Base-by-base conservation (phyloP, 1,140 invertebrate species). In the Anthonomus grandis region DNA sequence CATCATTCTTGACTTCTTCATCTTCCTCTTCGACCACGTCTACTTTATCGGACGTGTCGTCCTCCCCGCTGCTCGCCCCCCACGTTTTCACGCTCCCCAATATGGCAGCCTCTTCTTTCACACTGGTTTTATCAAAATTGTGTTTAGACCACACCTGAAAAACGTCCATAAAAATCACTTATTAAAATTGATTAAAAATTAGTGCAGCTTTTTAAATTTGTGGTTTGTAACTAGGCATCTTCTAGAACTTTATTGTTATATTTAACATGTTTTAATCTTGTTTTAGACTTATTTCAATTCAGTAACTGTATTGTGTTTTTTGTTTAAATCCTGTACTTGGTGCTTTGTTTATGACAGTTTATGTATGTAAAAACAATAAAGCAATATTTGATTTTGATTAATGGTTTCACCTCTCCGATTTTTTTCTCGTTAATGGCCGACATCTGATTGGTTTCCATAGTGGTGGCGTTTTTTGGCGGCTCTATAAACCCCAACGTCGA, bases 131-230 rank as follows among this genome's bases (percentile, higher is more conserved):
- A 21, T 66, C 57, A 24, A 64, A 56, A 45, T 64, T 66, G 31
- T 64, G 60, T 27, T 60, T 58, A 3, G 64, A 62, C 64, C 64
- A 66, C 2, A 66, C 57, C 44, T 65, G n/a, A n/a, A n/a, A n/a
- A n/a, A n/a, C n/a, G n/a, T n/a, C n/a, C n/a, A n/a, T n/a, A n/a
- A n/a, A n/a, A n/a, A n/a, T n/a, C n/a, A n/a, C n/a, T n/a, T n/a
- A n/a, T n/a, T n/a, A n/a, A n/a, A n/a, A n/a, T n/a, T n/a, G n/a
- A n/a, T n/a, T n/a, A n/a, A n/a, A n/a, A n/a, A n/a, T n/a, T n/a
- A n/a, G n/a, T n/a, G n/a, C n/a, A n/a, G n/a, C n/a, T n/a, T n/a
- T n/a, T n/a, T n/a, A n/a, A n/a, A n/a, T n/a, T n/a, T n/a, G n/a
- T n/a, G n/a, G n/a, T n/a, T n/a, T n/a, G n/a, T n/a, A n/a, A n/a